Base-by-base conservation (phyloP, 2,888 invertebrate genomes). In the Caenorhabditis sinica region DNA sequence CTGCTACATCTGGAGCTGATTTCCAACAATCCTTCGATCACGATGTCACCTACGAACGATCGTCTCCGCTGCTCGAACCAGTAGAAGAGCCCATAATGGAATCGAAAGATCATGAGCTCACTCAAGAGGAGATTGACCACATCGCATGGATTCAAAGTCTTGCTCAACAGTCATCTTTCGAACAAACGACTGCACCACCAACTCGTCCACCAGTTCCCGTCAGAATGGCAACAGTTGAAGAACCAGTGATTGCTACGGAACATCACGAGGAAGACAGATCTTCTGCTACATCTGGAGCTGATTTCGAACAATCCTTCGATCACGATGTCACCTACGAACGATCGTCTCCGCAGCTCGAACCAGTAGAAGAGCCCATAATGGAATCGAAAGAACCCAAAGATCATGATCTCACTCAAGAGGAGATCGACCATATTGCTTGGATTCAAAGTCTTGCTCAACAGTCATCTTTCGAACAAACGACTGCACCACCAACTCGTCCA, bases 1-100 rank as follows among this genome's bases (percentile, higher is more conserved):
- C 53, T 60, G 86, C 86, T 2, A 86, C 86, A 23, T 83, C 83
- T 5, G 83, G 80, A 58, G 83, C 76, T 20, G 76, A 77, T n/a
- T 68, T 58, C 49, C 60, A 77, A 13, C 11, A 56, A 71, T 77
- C 76, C 4, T 68, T 77, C 60, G 76, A 77, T 33, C 45, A 58
- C 9, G 75, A 69, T 0, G 58, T 20, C 20, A 15, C 13, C 15
- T 56, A 56, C 60, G 72, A 58, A 49, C 58, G 63, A 63, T 51
- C 61, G 15, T 56, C 68, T 9, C 49, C 58, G 13, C 15, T 68
- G 15, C 49, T 63, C 8, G 63, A 74, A 20, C 49, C 61, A 40
- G 61, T 60, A 6, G 51, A 51, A 23, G 51, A 51, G 23, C 51
- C 51, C 1, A 51, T 51, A 6, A 23, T 51, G 51, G 51, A 51